Evolutionary conservation across 1,140 invertebrate genomes (phyloP).

Genomic region (Drosophila elegans): DNA sequence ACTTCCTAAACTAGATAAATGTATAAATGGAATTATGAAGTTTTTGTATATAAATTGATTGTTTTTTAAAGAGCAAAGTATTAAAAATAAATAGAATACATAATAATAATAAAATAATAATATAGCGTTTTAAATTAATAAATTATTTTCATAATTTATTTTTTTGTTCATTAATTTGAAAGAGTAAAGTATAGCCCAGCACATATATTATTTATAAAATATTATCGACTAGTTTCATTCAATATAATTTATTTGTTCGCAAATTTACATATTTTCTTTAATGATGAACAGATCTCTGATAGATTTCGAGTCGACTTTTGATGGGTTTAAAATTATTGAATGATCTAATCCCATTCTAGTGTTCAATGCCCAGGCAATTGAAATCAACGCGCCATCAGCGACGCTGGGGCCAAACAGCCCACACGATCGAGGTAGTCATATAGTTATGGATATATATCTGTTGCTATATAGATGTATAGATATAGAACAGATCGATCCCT

Average conservation of each 20-base stretch:
- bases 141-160: no score
- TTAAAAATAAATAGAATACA: no score
- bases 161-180: no score
- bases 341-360: conserved; percentile 67
- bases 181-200: no score
- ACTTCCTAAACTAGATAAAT: no score
- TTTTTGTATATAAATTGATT: no score
- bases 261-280: conserved; percentile 11
- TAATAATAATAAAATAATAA: no score
- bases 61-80: no score
- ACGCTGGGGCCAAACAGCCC: conserved; percentile 72
- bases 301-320: not conserved
- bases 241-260: not conserved
- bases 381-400: conserved; percentile 78
- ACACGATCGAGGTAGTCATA: conserved; percentile 71
- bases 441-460: conserved; percentile 9
- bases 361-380: conserved; percentile 79
- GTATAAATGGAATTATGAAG: no score
- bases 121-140: no score
- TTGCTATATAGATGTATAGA: conserved; percentile 18
- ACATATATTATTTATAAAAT: no score
- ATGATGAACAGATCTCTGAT: conserved; percentile 18
- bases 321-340: conserved; percentile 39
- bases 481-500: conserved; percentile 16
- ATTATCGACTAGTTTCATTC: not conserved